A percentile compares a stretch with the other conserved stretches of the same genome.
phyloP scores from a whole-genome alignment of 1,140 invertebrate genomes.

The Aphaenogaster floridana region DNA sequence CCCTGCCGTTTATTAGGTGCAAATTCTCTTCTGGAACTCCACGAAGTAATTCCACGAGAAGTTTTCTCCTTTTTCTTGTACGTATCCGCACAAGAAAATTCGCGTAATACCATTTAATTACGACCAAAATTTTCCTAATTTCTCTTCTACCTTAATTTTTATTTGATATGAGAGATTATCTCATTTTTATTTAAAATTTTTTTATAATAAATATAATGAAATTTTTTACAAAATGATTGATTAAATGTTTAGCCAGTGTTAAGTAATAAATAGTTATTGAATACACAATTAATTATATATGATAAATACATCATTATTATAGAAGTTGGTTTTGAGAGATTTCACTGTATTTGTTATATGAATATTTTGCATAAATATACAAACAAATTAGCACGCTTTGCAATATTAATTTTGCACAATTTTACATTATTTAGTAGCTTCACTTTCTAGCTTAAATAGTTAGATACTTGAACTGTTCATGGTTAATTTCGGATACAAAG shows the following conservation, averaged over 20 bases:
- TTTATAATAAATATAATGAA: not conserved
- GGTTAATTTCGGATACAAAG: conserved; percentile 30
- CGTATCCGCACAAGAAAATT: not conserved
- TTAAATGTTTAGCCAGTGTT: not conserved
- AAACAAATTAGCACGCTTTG: not conserved
- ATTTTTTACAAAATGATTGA: not conserved
- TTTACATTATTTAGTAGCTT: conserved; percentile 12
- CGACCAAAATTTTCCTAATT: not conserved
- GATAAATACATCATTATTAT: conserved; percentile 7
- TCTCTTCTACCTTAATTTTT: not conserved
- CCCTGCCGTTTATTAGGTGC: conserved; percentile 31
- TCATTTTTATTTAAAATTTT: not conserved
- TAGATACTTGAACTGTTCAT: conserved; percentile 37
- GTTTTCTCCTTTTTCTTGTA: not conserved
- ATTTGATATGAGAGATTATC: not conserved
- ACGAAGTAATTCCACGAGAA: conserved; percentile 23
- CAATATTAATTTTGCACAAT: conserved; percentile 17
- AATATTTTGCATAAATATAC: not conserved
- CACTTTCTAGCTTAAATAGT: conserved; percentile 11
- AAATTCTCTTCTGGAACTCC: conserved; percentile 20
- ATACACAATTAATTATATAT: not conserved
- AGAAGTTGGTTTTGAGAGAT: not conserved
- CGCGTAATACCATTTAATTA: not conserved
- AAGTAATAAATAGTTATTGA: not conserved
- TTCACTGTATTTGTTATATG: not conserved